Percentiles rank a stretch among this genome's conserved stretches.
Evolutionary conservation across 2,888 invertebrate species (phyloP).

Genomic region (Apamea monoglypha): DNA sequence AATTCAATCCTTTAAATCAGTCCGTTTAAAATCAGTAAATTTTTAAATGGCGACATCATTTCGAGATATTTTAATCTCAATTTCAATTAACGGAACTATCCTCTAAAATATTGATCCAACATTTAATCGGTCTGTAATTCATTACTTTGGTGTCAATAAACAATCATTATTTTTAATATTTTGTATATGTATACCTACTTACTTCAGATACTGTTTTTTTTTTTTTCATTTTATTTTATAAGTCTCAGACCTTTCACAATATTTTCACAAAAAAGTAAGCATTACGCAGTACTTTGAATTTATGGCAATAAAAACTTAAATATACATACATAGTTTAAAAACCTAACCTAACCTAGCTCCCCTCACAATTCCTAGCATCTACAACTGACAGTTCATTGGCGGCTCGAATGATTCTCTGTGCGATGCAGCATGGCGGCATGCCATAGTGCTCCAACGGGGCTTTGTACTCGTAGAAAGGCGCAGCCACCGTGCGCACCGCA

Average conservation of each 20-base stretch:
- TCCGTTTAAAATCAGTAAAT: not conserved
- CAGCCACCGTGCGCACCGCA: slow-evolving; percentile 74
- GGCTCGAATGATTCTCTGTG: slow-evolving; percentile 74
- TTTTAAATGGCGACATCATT: not conserved
- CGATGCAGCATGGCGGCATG: slow-evolving; percentile 72
- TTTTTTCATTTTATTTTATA: not conserved
- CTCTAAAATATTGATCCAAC: not conserved
- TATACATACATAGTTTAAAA: not conserved
- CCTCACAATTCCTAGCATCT: slow-evolving; percentile 60
- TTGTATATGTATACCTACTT: not conserved
- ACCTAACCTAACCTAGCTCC: slow-evolving; percentile 22
- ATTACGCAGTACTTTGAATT: not conserved
- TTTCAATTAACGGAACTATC: not conserved
- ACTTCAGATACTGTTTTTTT: not conserved
- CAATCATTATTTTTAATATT: not conserved
- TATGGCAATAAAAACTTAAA: slow-evolving; percentile 2
- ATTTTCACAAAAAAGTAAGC: not conserved
- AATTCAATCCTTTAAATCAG: not conserved
- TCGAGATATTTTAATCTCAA: not conserved
- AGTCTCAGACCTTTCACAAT: not conserved
- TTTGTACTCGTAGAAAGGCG: slow-evolving; percentile 76
- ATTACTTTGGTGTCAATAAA: not conserved
- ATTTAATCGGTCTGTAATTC: not conserved
- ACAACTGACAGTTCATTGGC: slow-evolving; percentile 66
- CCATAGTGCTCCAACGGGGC: slow-evolving; percentile 76